phyloP scores from a whole-genome alignment of 2,797 vertebrate genomes.

The Poeciliopsis infans region DNA sequence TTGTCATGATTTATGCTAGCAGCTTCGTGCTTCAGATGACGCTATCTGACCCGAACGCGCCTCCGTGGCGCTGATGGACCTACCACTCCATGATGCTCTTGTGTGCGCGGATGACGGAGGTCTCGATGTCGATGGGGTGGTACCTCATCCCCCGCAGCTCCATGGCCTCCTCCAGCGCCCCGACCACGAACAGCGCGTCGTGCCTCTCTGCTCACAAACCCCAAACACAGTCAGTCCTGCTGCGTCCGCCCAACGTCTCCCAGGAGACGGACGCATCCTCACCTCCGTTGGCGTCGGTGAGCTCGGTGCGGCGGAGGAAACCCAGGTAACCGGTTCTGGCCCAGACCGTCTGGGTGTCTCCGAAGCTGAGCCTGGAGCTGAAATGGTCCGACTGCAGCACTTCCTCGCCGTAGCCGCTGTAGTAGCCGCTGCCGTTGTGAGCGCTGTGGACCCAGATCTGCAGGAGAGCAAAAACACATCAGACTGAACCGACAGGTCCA shows the following conservation, averaged over 20 bases:
- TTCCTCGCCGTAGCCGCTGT: constrained; percentile 96
- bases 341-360: constrained; percentile 96
- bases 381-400: constrained; percentile 97
- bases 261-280: background rate
- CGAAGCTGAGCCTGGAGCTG: constrained; percentile 94
- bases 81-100: constrained; percentile 99
- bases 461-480: background rate
- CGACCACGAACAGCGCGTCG: constrained; percentile 96
- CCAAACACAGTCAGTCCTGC: background rate
- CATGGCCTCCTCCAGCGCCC: constrained; percentile 97
- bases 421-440: constrained; percentile 97
- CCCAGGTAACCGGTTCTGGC: constrained; percentile 96
- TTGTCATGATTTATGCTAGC: background rate
- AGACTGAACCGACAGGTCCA: background rate
- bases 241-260: accelerated
- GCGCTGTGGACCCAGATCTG: constrained; percentile 99
- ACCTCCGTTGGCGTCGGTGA: constrained; percentile 98
- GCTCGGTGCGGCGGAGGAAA: constrained; percentile 95
- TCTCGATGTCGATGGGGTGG: constrained; percentile 98
- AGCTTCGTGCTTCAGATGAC: background rate
- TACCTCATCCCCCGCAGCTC: constrained; percentile 97
- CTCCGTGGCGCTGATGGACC: constrained; percentile 23
- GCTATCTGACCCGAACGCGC: background rate
- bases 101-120: constrained; percentile 95
- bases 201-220: constrained; percentile 85